A percentile compares a stretch with the other conserved stretches of the same genome.
Evolutionary conservation across 2,113 vertebrate genomes (phyloP).

Genomic region (Tapirus terrestris): DNA sequence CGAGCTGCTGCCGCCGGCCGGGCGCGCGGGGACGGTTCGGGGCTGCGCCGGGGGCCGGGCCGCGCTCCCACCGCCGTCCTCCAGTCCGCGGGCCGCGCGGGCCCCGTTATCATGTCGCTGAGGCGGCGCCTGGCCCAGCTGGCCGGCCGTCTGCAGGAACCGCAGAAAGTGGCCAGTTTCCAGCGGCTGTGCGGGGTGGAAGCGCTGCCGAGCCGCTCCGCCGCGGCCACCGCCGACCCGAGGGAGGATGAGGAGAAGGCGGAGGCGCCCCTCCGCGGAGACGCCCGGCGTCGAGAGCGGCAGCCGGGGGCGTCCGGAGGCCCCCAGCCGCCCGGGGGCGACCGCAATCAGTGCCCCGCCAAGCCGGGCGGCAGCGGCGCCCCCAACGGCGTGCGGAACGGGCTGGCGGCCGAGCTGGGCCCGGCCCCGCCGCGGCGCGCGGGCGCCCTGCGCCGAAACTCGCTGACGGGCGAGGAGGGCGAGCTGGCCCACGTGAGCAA

Average conservation of each 20-base stretch:
- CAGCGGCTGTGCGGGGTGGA: constrained; percentile 94
- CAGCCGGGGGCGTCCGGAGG: background rate
- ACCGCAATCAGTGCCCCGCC: background rate
- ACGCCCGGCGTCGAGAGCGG: constrained; percentile 77
- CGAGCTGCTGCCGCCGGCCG: background rate
- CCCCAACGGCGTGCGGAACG: constrained; percentile 83
- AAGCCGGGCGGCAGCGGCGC: constrained; percentile 23
- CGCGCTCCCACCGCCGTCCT: background rate
- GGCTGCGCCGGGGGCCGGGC: background rate
- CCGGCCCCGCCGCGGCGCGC: constrained; percentile 38
- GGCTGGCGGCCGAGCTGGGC: constrained; percentile 72
- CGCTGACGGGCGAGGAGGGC: constrained; percentile 92
- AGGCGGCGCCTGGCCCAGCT: constrained; percentile 78
- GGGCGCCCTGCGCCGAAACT: constrained; percentile 92
- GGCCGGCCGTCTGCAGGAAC: constrained; percentile 89
- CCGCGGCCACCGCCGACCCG: constrained; percentile 22
- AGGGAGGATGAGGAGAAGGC: constrained; percentile 79
- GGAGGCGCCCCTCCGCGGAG: constrained; percentile 49
- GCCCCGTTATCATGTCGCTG: constrained; percentile 79
- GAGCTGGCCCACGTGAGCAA: constrained; percentile 90
- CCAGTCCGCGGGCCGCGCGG: background rate
- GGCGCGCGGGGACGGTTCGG: constrained; percentile 42
- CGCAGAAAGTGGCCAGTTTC: constrained; percentile 93
- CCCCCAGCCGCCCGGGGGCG: background rate
- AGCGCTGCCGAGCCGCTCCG: constrained; percentile 55